phyloP scores from a whole-genome alignment of 2,113 vertebrate genomes.

The Lanius ludovicianus region DNA sequence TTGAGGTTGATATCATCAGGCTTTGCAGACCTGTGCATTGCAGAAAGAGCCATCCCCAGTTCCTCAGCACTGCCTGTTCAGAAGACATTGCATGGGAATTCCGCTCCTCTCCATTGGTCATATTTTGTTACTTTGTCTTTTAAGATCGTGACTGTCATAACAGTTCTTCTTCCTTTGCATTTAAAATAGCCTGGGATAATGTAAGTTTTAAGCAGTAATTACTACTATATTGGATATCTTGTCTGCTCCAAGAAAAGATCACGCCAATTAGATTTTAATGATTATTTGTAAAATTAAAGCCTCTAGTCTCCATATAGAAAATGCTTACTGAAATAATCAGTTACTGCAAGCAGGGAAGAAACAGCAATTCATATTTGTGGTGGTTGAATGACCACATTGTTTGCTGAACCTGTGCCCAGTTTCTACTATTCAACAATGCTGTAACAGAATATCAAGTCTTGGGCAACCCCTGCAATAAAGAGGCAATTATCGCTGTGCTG shows the following conservation, averaged over 20 bases:
- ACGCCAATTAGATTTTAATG: conserved; percentile 6
- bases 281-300: background rate
- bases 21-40: background rate
- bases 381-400: background rate
- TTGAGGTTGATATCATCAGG: background rate
- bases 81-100: background rate
- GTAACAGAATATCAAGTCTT: background rate
- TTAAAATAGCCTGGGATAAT: background rate
- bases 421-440: background rate
- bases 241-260: background rate
- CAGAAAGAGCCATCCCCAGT: background rate
- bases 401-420: background rate
- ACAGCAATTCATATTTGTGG: background rate
- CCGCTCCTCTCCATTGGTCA: background rate
- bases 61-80: background rate
- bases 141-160: background rate
- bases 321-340: background rate
- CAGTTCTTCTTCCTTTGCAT: background rate
- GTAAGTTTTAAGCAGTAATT: background rate
- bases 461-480: background rate
- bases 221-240: background rate
- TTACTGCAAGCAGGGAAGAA: background rate
- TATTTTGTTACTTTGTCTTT: background rate
- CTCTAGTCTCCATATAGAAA: background rate
- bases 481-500: background rate